Base-by-base conservation (phyloP, 1,140 invertebrate genomes). In the Heterodera schachtii region DNA sequence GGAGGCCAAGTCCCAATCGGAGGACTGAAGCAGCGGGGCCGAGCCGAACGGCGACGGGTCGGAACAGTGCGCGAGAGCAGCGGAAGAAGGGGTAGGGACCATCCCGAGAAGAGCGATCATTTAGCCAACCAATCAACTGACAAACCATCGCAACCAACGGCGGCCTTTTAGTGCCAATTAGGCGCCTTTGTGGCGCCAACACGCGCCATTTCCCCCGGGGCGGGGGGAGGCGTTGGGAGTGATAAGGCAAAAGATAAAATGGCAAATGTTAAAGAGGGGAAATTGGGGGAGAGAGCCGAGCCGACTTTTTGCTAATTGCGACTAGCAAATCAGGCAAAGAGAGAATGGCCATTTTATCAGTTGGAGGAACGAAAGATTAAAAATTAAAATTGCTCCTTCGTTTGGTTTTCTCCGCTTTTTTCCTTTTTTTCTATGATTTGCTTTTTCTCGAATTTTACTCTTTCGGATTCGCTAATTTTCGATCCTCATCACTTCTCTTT, bases 1-100 rank as follows among this genome's bases (percentile, higher is more conserved):
- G 69, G 69, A 71, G 2, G 69, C 69, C 69, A 71, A 46, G 31
- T 71, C 69, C 69, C 69, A 71, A 64, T 64, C 57, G 11, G 57
- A 2, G 13, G 57, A 4, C 57, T 5, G 16, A 4, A 64, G 57
- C 16, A 52, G 52, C 52, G 52, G 9, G 16, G 52, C 52, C 9
- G 52, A 52, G 16, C 13, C 16, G 57, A 52, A 52, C 6, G 11
- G 49, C 2, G 49, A 11, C 49, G 6, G 16, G 11, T 64, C 16
- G 57, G 57, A 52, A 52, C 49, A 52, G 49, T 52, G 49, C 6
- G 49, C 57, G 57, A 16, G 57, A 19, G 19, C 19, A 13, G 16
- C 5, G 11, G 57, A 16, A 64, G 11, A 11, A 16, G 13, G 6
- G 0, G 57, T 3, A 5, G 57, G 19, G 57, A 19, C 11, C 57